These are phyloP conservation scores for Amphibalanus amphitrite DNA, from an alignment of 1,140 invertebrate species.

Conservation along the genomic window DNA sequence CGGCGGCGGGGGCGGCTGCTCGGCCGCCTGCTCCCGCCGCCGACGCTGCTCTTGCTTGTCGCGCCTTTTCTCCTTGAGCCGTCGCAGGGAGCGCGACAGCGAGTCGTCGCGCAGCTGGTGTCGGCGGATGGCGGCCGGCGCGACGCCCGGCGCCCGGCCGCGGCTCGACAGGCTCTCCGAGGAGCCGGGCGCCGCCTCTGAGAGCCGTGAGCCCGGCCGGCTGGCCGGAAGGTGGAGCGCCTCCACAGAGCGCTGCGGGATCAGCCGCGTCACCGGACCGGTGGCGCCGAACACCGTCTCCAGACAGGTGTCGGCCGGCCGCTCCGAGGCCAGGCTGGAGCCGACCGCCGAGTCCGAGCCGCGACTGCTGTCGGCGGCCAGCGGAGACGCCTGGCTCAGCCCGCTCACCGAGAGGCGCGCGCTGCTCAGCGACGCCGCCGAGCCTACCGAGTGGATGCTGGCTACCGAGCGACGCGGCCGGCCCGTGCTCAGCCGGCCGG, in stretches of 20 bases:
- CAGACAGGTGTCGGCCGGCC: conserved; percentile 2
- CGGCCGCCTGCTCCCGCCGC: neutral
- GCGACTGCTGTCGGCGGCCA: neutral
- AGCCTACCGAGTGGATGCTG: neutral
- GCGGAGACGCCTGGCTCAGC: neutral
- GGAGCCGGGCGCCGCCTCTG: neutral
- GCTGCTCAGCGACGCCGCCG: too few relatives aligned
- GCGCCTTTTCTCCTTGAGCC: neutral
- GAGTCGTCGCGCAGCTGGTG: conserved; percentile 2
- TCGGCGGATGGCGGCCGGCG: neutral
- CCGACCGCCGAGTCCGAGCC: conserved; percentile 3
- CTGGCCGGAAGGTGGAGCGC: neutral
- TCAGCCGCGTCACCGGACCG: neutral
- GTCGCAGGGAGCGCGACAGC: neutral
- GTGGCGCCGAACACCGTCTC: conserved; percentile 4
- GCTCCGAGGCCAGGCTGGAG: neutral
- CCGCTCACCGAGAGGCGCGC: neutral
- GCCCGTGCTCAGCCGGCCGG: too few relatives aligned
- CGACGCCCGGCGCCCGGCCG: neutral
- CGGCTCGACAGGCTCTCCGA: neutral
- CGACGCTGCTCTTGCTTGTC: neutral
- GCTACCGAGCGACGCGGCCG: too few relatives aligned
- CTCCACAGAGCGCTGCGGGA: conserved; percentile 3
- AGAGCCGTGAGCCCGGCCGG: neutral
- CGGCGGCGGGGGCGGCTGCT: too few relatives aligned